A percentile compares a stretch with the other conserved stretches of the same genome.
Evolutionary conservation across 2,797 vertebrate species (phyloP).

Genomic region (Gambelia wislizenii): DNA sequence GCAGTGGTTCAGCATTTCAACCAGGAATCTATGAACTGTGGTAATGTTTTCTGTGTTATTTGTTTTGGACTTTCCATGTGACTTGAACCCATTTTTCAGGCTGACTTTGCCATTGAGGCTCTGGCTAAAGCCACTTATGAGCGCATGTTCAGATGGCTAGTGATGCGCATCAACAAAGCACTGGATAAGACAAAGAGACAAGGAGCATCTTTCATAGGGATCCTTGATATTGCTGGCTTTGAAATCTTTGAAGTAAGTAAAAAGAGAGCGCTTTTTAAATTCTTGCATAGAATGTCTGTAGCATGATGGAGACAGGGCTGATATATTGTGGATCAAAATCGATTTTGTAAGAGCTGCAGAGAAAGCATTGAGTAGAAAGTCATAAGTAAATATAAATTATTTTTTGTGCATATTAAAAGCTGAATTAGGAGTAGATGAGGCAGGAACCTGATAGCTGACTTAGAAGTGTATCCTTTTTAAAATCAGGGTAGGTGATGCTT

Average conservation of each 20-base stretch:
- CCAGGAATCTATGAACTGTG: background rate
- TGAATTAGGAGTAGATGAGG: background rate
- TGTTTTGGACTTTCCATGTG: background rate
- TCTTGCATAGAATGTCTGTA: background rate
- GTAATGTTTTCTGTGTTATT: background rate
- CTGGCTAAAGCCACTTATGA: constrained; percentile 97
- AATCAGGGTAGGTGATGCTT: background rate
- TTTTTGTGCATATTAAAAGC: background rate
- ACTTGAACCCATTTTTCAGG: constrained; percentile 74
- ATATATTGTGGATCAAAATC: background rate
- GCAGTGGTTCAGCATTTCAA: background rate
- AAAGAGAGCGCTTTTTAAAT: background rate
- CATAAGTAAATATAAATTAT: background rate
- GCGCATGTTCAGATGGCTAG: constrained; percentile 97
- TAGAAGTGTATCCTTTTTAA: background rate
- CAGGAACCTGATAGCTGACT: background rate
- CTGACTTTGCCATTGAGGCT: constrained; percentile 97
- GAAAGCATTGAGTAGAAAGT: background rate
- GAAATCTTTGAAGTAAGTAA: constrained; percentile 94
- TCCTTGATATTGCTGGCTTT: constrained; percentile 98
- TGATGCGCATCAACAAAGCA: constrained; percentile 96
- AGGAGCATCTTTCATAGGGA: constrained; percentile 98
- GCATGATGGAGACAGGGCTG: background rate
- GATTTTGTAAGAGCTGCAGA: background rate
- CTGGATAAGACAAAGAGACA: constrained; percentile 97